Percentiles rank a stretch among this genome's conserved stretches.
Evolutionary conservation across 2,113 vertebrate genomes (phyloP).

Genomic region (Oryzias curvinotus): DNA sequence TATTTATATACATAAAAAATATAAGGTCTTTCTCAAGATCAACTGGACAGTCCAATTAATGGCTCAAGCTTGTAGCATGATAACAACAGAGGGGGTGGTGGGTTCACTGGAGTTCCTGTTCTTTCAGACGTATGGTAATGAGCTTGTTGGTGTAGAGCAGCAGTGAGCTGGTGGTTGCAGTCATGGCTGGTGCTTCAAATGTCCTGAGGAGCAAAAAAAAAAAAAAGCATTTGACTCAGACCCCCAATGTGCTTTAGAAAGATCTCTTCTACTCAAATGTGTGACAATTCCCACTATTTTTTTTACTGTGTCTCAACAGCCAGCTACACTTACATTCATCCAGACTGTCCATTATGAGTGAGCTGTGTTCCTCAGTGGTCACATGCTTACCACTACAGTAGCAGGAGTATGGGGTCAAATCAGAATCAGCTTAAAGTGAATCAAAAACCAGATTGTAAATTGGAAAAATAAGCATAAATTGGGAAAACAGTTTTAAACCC

Average conservation of each 20-base stretch:
- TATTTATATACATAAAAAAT: not conserved
- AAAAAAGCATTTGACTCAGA: not conserved
- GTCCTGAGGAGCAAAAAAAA: not conserved
- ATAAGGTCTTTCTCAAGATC: slow-evolving; percentile 28
- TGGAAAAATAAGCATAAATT: not conserved
- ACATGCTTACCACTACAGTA: not conserved
- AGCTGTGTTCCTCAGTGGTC: not conserved
- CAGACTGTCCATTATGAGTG: slow-evolving; percentile 6
- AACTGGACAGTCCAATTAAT: slow-evolving; percentile 18
- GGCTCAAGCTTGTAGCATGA: slow-evolving; percentile 14
- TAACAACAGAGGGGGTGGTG: slow-evolving; percentile 28
- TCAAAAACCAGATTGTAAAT: not conserved
- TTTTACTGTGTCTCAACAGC: slow-evolving; percentile 19
- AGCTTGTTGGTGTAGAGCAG: slow-evolving; percentile 22
- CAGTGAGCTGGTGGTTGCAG: slow-evolving; percentile 17
- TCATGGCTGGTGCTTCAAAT: slow-evolving; percentile 9
- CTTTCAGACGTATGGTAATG: slow-evolving; percentile 25
- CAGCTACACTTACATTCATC: not conserved
- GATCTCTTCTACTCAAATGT: no score
- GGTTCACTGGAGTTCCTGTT: slow-evolving; percentile 40
- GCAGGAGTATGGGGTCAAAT: not conserved
- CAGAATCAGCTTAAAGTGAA: no score
- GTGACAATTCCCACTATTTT: not conserved
- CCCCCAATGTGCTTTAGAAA: not conserved
- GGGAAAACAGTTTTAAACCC: not conserved